phyloP scores from a whole-genome alignment of 2,797 vertebrate species.

The Acipenser ruthenus region DNA sequence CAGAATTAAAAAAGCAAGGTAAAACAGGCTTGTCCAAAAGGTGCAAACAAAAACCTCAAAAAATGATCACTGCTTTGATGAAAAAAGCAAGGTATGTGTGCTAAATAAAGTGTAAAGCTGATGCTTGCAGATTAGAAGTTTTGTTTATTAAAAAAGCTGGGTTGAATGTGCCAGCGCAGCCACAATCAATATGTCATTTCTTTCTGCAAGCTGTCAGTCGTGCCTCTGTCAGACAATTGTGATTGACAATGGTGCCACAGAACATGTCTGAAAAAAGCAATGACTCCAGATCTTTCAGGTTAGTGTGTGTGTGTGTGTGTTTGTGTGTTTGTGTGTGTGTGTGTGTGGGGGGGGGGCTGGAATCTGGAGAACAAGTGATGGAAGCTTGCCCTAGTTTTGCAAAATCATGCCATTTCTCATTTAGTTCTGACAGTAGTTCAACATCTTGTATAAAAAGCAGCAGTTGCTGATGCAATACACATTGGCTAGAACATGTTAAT shows the following conservation, averaged over 20 bases:
- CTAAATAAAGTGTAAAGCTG: too few relatives aligned
- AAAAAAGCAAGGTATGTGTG: too few relatives aligned
- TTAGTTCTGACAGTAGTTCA: conserved; percentile 29
- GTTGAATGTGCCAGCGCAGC: too few relatives aligned
- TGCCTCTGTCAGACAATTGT: neutral
- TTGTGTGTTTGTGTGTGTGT: neutral
- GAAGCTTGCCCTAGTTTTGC: conserved; percentile 11
- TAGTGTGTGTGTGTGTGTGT: neutral
- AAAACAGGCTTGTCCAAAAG: too few relatives aligned
- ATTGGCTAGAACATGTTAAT: conserved; percentile 43
- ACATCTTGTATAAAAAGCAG: neutral
- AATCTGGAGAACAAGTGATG: neutral
- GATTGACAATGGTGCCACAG: neutral
- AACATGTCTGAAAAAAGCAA: neutral
- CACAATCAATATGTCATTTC: too few relatives aligned
- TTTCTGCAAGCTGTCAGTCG: neutral
- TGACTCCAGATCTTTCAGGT: neutral
- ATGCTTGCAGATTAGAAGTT: too few relatives aligned
- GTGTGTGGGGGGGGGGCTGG: neutral
- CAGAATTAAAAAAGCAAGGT: too few relatives aligned
- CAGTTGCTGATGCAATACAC: conserved; percentile 27
- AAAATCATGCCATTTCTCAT: conserved; percentile 16
- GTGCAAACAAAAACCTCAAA: too few relatives aligned
- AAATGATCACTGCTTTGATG: too few relatives aligned
- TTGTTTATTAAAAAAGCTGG: too few relatives aligned